Evolutionary conservation across 2,888 invertebrate genomes (phyloP).

Genomic region (Disparrhopalites patrizii): DNA sequence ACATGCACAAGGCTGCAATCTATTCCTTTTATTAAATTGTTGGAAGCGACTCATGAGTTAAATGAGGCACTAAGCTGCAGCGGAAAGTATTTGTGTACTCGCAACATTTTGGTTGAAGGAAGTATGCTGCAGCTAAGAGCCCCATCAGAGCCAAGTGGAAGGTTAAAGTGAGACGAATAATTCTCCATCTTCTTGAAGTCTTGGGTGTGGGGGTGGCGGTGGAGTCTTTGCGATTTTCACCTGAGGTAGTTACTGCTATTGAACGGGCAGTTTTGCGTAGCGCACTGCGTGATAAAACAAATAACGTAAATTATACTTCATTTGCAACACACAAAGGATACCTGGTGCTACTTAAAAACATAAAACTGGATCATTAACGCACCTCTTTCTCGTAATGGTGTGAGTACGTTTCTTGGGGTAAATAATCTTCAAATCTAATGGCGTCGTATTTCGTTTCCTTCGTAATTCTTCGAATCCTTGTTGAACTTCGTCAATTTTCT

Average conservation of each 20-base stretch:
- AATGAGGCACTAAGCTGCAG: conserved; percentile 46
- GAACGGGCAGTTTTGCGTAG: conserved; percentile 16
- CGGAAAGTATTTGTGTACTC: conserved; percentile 48
- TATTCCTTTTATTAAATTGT: conserved; percentile 39
- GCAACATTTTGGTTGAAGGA: conserved; percentile 47
- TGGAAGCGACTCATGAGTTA: conserved; percentile 46
- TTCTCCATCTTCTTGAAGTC: conserved; percentile 40
- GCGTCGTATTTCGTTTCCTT: conserved; percentile 26
- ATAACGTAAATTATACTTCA: neutral
- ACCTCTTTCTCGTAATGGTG: conserved; percentile 33
- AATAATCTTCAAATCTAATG: conserved; percentile 45
- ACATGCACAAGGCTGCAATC: no score
- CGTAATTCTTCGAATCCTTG: conserved; percentile 43
- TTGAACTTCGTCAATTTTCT: conserved; percentile 47
- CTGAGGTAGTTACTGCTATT: conserved; percentile 12
- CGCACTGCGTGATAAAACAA: conserved; percentile 1
- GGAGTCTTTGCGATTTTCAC: conserved; percentile 6
- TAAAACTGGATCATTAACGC: conserved; percentile 3
- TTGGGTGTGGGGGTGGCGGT: neutral
- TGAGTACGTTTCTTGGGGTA: conserved; percentile 42
- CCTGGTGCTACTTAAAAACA: no score
- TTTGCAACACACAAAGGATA: no score
- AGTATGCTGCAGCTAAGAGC: conserved; percentile 45
- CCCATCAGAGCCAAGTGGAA: conserved; percentile 48
- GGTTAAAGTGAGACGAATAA: conserved; percentile 44